Evolutionary conservation across 1,140 invertebrate species (phyloP).

Genomic region (Argopecten irradians): DNA sequence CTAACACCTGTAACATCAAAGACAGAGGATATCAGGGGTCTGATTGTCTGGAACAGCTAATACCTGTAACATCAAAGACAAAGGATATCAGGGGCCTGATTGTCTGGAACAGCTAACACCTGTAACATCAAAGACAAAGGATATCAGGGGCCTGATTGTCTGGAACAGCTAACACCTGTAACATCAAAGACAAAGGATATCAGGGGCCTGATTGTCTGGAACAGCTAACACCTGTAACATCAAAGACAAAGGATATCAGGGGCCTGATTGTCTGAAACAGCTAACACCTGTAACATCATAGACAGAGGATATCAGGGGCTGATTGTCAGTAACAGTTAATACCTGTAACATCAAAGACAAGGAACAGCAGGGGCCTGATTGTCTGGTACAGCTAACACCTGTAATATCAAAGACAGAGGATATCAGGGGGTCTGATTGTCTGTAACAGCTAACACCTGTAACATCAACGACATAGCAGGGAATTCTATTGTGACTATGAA

Average conservation of each 20-base stretch:
- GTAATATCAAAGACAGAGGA: constrained; percentile 9
- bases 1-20: no score
- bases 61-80: constrained; percentile 89
- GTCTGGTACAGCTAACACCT: constrained; percentile 59
- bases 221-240: constrained; percentile 70
- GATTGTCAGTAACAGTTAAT: constrained; percentile 68
- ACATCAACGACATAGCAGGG: no score
- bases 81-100: constrained; percentile 88
- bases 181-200: constrained; percentile 99
- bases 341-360: constrained; percentile 90
- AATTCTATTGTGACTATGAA: no score
- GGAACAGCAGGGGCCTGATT: constrained; percentile 87
- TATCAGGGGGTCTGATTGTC: no score
- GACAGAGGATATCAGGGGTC: constrained; percentile 90
- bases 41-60: constrained; percentile 69
- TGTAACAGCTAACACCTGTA: no score
- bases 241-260: constrained; percentile 98
- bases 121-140: constrained; percentile 94
- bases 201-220: constrained; percentile 78
- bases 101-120: constrained; percentile 71
- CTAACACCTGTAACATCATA: constrained; percentile 67
- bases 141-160: constrained; percentile 84
- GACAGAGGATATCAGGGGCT: no score
- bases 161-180: constrained; percentile 68
- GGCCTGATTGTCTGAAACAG: constrained; percentile 68